Percentiles rank a stretch among this genome's conserved stretches.
phyloP scores from a whole-genome alignment of 2,888 invertebrate species.

The Masnerella sp. region DNA sequence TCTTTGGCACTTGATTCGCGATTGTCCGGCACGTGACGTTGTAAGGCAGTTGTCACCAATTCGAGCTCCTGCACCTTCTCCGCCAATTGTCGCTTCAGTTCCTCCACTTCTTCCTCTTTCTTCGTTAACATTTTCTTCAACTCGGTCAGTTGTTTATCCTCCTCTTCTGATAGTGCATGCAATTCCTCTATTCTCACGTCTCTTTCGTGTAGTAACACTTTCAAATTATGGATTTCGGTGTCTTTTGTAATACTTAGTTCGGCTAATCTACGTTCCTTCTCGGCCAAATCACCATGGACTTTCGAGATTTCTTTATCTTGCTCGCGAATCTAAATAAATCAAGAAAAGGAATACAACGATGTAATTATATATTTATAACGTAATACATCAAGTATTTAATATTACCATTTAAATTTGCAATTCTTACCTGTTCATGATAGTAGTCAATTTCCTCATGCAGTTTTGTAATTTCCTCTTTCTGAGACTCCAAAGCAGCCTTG shows the following conservation, averaged over 20 bases:
- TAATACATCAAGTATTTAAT: too few species aligned
- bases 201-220: conserved; percentile 81
- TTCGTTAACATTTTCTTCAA: conserved; percentile 82
- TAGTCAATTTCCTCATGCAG: conserved; percentile 64
- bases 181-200: conserved; percentile 79
- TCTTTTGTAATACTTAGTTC: conserved; percentile 82
- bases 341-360: neutral
- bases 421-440: conserved; percentile 55
- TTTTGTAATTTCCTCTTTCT: conserved; percentile 66
- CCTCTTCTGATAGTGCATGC: conserved; percentile 79
- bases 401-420: neutral
- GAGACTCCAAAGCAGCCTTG: conserved; percentile 59
- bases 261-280: conserved; percentile 69
- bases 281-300: conserved; percentile 63
- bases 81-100: conserved; percentile 83
- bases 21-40: conserved; percentile 64
- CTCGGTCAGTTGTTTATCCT: conserved; percentile 80
- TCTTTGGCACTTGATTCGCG: conserved; percentile 30
- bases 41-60: conserved; percentile 71
- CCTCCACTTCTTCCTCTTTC: conserved; percentile 86
- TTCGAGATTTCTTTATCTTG: conserved; percentile 64
- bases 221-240: conserved; percentile 85
- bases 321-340: conserved; percentile 47
- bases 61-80: conserved; percentile 82
- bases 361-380: too few species aligned